Evolutionary conservation across 37 sponge, comb jelly and placozoan genomes (phyloP), one percentile per base, ranked within the genome.

Genomic region (Crambe crambe): DNA sequence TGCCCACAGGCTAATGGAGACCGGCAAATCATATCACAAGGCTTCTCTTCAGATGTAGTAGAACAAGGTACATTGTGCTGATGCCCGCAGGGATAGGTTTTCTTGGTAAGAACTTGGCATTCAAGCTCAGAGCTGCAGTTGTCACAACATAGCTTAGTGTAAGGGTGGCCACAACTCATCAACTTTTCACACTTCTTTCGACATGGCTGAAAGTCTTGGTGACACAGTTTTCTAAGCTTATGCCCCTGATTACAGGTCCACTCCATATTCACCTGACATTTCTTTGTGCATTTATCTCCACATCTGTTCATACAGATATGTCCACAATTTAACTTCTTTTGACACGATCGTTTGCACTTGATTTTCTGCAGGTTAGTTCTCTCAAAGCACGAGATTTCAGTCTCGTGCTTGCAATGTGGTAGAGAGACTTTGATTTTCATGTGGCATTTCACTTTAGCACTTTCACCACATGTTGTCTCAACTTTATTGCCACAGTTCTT

Each of bases 1-100:
- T 93, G 94, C n/a, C 94, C 94, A 86, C 94, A 93, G 0, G 54
- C 37, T 22, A 89, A 78, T 0, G 56, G 82, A 0, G 10, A 23
- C 1, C 37, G 30, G 44, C 94, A 93, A 25, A 20, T 61, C n/a
- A 39, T 22, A 23, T 79, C 58, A 67, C 87, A 87, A 8, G 30
- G 73, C 25, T 15, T 51, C 17, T 12, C 41, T 42, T 23, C 29
- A 29, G 40, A 51, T n/a, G 26, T 9, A 60, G 27, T 10, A 20
- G 57, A 39, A 38, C 87, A 86, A 37, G 57, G 57, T 2, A 68
- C 15, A 69, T 58, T 64, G 3, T 62, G 34, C 31, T 47, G 59
- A 27, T 86, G 87, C 4, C 76, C 72, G 60, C 87, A 87, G 2
- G 75, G 87, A 59, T 70, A 81, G 0, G 2, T 22, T n/a, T 51